These are phyloP conservation scores for Chaetogeoica ovagalla DNA, from an alignment of 2,888 invertebrate species.

Conservation along the genomic window DNA sequence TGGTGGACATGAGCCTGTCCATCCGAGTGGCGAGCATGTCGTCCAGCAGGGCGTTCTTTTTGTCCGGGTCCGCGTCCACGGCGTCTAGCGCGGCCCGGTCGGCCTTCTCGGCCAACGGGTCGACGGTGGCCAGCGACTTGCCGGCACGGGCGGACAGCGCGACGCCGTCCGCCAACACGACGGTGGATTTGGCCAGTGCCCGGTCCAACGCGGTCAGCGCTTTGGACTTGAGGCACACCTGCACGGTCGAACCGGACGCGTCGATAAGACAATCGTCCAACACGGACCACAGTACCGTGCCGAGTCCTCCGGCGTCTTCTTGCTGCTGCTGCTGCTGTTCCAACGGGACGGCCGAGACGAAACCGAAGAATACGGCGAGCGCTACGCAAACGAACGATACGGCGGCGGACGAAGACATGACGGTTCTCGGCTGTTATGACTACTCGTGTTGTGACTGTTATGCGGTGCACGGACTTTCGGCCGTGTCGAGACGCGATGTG, in stretches of 20 bases:
- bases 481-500: too few relatives aligned
- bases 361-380: neutral
- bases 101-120: conserved; percentile 48
- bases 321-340: neutral
- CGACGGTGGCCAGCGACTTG: conserved; percentile 43
- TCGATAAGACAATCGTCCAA: conserved; percentile 28
- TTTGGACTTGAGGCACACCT: conserved; percentile 38
- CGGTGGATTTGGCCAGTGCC: conserved; percentile 9
- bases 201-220: conserved; percentile 29
- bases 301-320: neutral
- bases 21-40: conserved; percentile 27
- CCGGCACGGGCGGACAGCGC: conserved; percentile 2
- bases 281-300: conserved; percentile 16
- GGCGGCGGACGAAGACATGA: too few relatives aligned
- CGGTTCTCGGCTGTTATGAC: neutral
- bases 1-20: conserved; percentile 32
- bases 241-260: neutral
- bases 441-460: too few relatives aligned
- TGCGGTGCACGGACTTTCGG: too few relatives aligned
- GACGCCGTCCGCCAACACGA: conserved; percentile 17
- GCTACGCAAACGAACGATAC: neutral
- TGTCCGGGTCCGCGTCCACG: conserved; percentile 3
- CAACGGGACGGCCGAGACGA: neutral
- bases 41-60: conserved; percentile 26
- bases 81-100: conserved; percentile 51